Evolutionary conservation across 1,140 invertebrate species (phyloP).

Genomic region (Papilio polytes): DNA sequence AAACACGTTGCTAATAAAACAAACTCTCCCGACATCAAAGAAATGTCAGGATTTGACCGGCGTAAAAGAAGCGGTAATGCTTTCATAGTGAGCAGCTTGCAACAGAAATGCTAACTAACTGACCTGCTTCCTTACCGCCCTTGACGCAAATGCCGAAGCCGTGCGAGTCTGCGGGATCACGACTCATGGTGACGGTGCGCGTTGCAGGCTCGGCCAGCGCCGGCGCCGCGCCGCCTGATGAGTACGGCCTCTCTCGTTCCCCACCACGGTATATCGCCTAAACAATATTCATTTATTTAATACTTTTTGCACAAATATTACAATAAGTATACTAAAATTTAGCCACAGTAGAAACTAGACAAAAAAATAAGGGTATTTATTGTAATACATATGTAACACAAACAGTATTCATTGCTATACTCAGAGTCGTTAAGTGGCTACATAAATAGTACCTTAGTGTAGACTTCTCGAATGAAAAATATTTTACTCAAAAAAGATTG

Average conservation of each 20-base stretch:
- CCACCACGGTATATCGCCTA: conserved; percentile 74
- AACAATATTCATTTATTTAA: no score
- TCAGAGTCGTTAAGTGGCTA: not conserved
- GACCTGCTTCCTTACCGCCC: conserved; percentile 93
- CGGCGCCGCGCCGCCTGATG: conserved; percentile 85
- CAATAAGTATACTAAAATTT: no score
- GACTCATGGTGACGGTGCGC: conserved; percentile 92
- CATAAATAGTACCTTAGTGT: not conserved
- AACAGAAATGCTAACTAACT: conserved; percentile 44
- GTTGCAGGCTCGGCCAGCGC: conserved; percentile 90
- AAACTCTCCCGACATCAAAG: not conserved
- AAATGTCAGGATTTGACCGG: not conserved
- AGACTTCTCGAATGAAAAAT: no score
- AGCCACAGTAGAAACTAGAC: no score
- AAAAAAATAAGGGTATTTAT: no score
- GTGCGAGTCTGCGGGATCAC: conserved; percentile 90
- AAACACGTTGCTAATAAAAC: not conserved
- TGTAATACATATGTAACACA: not conserved
- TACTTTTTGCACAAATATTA: no score
- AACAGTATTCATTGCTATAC: not conserved
- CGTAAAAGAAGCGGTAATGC: conserved; percentile 6
- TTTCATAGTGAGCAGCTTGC: conserved; percentile 4
- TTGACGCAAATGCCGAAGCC: conserved; percentile 96
- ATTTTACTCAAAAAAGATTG: not conserved
- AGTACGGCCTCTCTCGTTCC: conserved; percentile 76